Evolutionary conservation across 2,888 invertebrate species (phyloP), one percentile per base, ranked within the genome.

Genomic region (Euzetes globulus): DNA sequence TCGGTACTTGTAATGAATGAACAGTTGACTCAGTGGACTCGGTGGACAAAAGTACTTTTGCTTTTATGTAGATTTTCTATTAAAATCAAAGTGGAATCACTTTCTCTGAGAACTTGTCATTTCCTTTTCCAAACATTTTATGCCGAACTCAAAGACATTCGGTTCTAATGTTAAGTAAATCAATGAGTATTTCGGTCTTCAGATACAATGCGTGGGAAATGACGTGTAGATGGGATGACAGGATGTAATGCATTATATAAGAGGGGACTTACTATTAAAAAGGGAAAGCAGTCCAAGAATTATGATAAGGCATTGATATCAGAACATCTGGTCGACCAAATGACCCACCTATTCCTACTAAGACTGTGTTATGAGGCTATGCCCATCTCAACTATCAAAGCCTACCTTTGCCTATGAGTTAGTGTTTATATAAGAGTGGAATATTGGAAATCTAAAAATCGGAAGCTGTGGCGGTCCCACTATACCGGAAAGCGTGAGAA

Each of bases 181-280:
- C 41, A 68, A 37, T 68, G 41, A 29, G 33, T 63, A n/a, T 27
- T 37, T 63, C 7, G n/a, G 13, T 45, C 41, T 68, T 41, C 41
- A 68, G 68, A 68, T 68, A 45, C 45, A 45, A 68, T 68, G 68
- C 68, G 68, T 68, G 68, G 68, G 68, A 68, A 68, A 37, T 68
- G 68, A 68, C 68, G 68, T 45, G 33, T 19, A 41, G 27, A 27
- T 29, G 60, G 68, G 68, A 68, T 68, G 68, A 68, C 68, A 68
- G 68, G 68, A 68, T 68, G 68, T 68, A 41, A 68, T 68, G 68
- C 68, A 68, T 68, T 68, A 68, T 68, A 68, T 68, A 68, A 68
- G 68, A 68, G 68, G 68, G 68, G 63, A 37, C 17, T 65, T 17
- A 45, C 68, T 68, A 68, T 68, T 68, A 68, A 68, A 60, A 68